These are phyloP conservation scores for Morone chrysops DNA, from an alignment of 2,113 vertebrate species.

Conservation along the genomic window DNA sequence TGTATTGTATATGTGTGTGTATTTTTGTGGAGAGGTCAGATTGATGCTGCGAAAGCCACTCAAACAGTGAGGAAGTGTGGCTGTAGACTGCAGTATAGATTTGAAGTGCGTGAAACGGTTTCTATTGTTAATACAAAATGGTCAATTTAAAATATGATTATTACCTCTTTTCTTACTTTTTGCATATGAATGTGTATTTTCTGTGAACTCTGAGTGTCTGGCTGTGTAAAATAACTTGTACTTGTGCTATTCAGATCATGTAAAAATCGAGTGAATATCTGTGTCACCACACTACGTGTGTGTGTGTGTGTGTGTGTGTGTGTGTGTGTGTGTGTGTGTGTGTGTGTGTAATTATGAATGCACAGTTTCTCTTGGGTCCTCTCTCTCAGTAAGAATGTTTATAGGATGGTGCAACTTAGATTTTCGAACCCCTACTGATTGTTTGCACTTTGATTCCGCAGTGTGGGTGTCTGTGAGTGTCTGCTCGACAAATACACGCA, in stretches of 20 bases:
- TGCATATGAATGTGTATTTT: conserved; percentile 25
- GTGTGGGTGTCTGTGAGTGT: conserved; percentile 19
- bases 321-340: no score
- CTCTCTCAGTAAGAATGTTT: conserved; percentile 30
- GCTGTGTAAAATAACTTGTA: conserved; percentile 24
- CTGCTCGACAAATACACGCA: conserved; percentile 38
- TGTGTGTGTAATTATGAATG: conserved; percentile 39
- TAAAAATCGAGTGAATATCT: conserved; percentile 28
- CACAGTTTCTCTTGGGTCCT: conserved; percentile 11
- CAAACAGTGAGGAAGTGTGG: conserved; percentile 2
- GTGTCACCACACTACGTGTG: conserved; percentile 35
- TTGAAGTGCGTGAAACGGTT: conserved; percentile 5
- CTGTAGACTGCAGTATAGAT: conserved; percentile 14
- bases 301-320: not conserved
- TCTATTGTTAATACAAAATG: conserved; percentile 13
- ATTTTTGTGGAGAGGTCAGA: conserved; percentile 30
- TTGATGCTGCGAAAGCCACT: conserved; percentile 33
- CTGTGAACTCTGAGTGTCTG: conserved; percentile 29
- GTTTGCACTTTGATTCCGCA: conserved; percentile 54
- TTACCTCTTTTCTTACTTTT: not conserved
- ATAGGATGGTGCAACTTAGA: conserved; percentile 43
- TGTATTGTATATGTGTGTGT: conserved; percentile 26
- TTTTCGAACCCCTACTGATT: conserved; percentile 42
- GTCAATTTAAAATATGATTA: conserved; percentile 20
- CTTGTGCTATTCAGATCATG: conserved; percentile 35